These are phyloP conservation scores for Protodeltote pygarga DNA, from an alignment of 2,888 invertebrate species.

Conservation along the genomic window DNA sequence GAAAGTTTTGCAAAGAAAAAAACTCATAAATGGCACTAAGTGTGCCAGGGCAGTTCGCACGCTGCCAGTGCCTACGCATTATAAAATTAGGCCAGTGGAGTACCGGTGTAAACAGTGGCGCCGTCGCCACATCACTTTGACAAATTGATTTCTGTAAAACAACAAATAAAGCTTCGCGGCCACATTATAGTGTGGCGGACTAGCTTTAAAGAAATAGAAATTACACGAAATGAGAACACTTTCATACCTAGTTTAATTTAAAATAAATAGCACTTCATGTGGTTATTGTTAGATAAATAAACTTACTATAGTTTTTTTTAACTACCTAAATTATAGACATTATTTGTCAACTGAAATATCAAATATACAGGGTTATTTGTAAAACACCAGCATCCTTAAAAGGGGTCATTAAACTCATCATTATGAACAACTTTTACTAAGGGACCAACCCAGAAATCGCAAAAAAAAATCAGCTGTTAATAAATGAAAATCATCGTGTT, in stretches of 20 bases:
- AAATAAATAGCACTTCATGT: not conserved
- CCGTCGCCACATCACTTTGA: constrained; percentile 62
- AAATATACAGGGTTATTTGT: too few species aligned
- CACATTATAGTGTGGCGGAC: constrained; percentile 37
- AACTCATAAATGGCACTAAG: constrained; percentile 68
- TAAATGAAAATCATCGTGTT: too few species aligned
- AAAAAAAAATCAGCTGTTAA: too few species aligned
- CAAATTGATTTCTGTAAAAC: constrained; percentile 69
- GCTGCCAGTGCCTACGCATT: constrained; percentile 60
- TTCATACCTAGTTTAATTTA: constrained; percentile 23
- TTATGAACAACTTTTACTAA: too few species aligned
- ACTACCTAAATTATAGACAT: too few species aligned
- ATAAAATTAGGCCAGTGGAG: constrained; percentile 73
- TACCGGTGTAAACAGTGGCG: constrained; percentile 47
- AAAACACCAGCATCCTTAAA: too few species aligned
- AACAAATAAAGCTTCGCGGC: constrained; percentile 45
- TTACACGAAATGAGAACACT: constrained; percentile 41
- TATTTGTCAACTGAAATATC: too few species aligned
- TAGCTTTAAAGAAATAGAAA: constrained; percentile 38
- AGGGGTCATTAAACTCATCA: too few species aligned
- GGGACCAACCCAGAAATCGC: too few species aligned
- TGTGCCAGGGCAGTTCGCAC: constrained; percentile 82
- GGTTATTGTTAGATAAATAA: too few species aligned
- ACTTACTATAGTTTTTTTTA: too few species aligned
- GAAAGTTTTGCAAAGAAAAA: constrained; percentile 72